phyloP scores from a whole-genome alignment of 2,113 vertebrate genomes.

The Peromyscus californicus region DNA sequence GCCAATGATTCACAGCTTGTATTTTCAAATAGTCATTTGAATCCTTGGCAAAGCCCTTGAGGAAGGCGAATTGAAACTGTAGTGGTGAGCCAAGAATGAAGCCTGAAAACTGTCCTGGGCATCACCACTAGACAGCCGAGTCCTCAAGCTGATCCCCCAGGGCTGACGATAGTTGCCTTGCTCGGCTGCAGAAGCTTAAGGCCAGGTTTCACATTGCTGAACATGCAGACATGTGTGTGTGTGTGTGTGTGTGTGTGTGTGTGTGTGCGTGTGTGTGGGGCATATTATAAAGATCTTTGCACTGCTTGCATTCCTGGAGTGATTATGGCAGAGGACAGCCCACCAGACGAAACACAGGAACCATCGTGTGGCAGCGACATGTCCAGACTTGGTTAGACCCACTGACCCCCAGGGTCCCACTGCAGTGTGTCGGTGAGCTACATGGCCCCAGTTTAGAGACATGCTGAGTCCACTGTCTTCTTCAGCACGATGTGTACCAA shows the following conservation, averaged over 20 bases:
- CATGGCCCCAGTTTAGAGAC: not conserved
- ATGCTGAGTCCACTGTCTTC: not conserved
- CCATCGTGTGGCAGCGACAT: rapidly evolving
- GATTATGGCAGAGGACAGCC: not conserved
- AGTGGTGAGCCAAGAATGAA: not conserved
- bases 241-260: no score
- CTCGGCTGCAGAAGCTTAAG: conserved; percentile 13
- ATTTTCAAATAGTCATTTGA: not conserved
- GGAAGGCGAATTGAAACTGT: not conserved
- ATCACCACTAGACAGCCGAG: not conserved
- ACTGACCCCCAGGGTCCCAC: rapidly evolving
- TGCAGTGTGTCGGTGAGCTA: not conserved
- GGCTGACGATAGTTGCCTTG: not conserved
- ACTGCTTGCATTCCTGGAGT: not conserved
- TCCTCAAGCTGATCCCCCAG: not conserved
- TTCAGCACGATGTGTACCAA: not conserved
- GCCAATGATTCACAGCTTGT: not conserved
- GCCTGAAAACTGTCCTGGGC: not conserved
- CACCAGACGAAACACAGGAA: not conserved
- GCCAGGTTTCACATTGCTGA: conserved; percentile 1
- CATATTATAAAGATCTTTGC: not conserved
- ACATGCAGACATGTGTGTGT: not conserved
- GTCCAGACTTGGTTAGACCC: not conserved
- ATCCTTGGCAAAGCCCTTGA: conserved; percentile 32
- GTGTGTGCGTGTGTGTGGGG: no score